Conservation (phyloP, 2,113 vertebrate genomes). For the Formicarius rufipectus region DNA sequence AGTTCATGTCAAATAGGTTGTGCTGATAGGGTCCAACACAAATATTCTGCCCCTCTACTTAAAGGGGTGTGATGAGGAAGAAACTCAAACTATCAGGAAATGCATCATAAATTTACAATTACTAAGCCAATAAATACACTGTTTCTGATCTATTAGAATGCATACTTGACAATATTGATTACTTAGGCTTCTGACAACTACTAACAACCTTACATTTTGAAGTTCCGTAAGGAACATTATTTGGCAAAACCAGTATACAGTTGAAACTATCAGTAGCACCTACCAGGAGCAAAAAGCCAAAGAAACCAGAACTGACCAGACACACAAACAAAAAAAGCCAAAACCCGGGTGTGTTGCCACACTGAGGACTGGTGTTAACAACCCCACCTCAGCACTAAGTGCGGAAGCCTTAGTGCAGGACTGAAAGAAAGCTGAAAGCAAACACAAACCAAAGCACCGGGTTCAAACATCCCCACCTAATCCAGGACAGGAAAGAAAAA, state of each 20-base stretch:
- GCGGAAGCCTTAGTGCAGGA: rapidly evolving
- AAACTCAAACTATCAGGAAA: not conserved
- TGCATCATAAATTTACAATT: not conserved
- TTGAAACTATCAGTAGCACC: not conserved
- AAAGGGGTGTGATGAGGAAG: not conserved
- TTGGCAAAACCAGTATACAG: not conserved
- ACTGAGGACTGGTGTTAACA: not conserved
- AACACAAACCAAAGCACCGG: not conserved
- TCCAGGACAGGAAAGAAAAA: not conserved
- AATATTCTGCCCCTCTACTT: not conserved
- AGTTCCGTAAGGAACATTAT: not conserved
- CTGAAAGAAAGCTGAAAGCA: rapidly evolving
- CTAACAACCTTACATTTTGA: not conserved
- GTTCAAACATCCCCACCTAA: not conserved
- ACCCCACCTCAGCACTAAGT: rapidly evolving
- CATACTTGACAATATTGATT: not conserved
- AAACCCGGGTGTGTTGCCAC: rapidly evolving
- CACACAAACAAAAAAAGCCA: too few species aligned
- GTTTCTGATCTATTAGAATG: not conserved
- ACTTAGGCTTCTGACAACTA: not conserved
- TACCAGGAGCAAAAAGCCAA: not conserved
- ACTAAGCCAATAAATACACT: not conserved
- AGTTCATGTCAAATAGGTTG: not conserved
- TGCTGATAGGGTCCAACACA: not conserved
- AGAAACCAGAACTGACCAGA: not conserved